phyloP scores from a whole-genome alignment of 2,888 invertebrate genomes.

The Scrobipalpa atriplicella region DNA sequence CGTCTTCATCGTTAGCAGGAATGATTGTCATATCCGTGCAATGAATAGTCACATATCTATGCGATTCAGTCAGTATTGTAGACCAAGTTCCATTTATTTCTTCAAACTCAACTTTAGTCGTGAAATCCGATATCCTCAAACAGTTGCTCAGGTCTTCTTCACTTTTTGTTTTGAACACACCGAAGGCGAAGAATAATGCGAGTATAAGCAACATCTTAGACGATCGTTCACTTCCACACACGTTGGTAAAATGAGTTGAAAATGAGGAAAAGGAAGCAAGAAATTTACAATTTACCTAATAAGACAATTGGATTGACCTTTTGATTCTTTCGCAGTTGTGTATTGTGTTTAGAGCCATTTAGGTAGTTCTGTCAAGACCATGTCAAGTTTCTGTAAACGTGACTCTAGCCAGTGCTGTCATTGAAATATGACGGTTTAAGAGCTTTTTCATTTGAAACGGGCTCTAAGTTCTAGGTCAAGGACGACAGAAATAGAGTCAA shows the following conservation, averaged over 20 bases:
- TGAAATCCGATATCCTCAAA: constrained; percentile 11
- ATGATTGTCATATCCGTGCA: constrained; percentile 9
- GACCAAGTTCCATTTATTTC: constrained; percentile 12
- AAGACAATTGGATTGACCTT: constrained; percentile 14
- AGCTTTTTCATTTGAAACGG: no score
- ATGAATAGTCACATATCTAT: background rate
- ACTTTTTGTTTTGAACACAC: constrained; percentile 10
- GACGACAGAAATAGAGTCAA: no score
- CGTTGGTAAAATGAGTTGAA: constrained; percentile 17
- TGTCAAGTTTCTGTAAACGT: no score
- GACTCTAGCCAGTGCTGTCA: no score
- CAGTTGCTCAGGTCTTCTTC: constrained; percentile 3
- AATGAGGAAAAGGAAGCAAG: constrained; percentile 16
- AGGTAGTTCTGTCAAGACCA: no score
- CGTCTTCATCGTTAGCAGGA: constrained; percentile 1
- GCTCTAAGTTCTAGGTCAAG: no score
- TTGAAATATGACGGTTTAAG: no score
- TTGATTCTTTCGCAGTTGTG: background rate
- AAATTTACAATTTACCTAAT: constrained; percentile 15
- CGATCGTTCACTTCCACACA: background rate
- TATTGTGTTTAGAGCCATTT: background rate
- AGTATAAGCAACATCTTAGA: background rate
- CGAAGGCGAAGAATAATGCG: background rate
- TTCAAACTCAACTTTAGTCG: constrained; percentile 6
- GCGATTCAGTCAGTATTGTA: background rate